Evolutionary conservation across 1,140 invertebrate genomes (phyloP).

Genomic region (Lasioglossum baleicum): DNA sequence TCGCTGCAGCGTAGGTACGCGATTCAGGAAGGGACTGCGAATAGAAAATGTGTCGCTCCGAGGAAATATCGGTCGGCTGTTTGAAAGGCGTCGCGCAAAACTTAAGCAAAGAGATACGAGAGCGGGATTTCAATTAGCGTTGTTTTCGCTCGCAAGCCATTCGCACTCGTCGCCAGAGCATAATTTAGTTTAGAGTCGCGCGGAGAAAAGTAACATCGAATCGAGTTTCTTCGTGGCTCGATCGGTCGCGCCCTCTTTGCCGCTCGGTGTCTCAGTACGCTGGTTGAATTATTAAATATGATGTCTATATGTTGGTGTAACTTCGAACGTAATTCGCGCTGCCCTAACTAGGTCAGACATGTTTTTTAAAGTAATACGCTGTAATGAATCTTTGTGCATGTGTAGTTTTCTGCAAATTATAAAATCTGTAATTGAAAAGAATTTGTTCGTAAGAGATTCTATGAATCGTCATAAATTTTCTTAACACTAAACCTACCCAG

Average conservation of each 20-base stretch:
- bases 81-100: neutral
- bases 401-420: no score
- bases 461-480: no score
- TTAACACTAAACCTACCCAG: no score
- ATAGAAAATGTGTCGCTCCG: neutral
- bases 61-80: neutral
- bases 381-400: no score
- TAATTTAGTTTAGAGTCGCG: constrained; percentile 1
- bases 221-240: neutral
- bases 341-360: neutral
- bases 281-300: constrained; percentile 19
- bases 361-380: no score
- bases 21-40: no score
- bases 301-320: neutral
- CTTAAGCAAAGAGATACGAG: neutral
- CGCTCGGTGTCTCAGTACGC: neutral
- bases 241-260: constrained; percentile 6
- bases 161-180: neutral
- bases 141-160: neutral
- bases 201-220: constrained; percentile 1
- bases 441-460: no score
- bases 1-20: neutral
- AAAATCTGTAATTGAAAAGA: no score
- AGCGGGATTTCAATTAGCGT: constrained; percentile 14
- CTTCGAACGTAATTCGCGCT: constrained; percentile 2